A percentile compares a stretch with the other conserved stretches of the same genome.
phyloP scores from a whole-genome alignment of 2,113 vertebrate species.

The Spheniscus mendiculus region DNA sequence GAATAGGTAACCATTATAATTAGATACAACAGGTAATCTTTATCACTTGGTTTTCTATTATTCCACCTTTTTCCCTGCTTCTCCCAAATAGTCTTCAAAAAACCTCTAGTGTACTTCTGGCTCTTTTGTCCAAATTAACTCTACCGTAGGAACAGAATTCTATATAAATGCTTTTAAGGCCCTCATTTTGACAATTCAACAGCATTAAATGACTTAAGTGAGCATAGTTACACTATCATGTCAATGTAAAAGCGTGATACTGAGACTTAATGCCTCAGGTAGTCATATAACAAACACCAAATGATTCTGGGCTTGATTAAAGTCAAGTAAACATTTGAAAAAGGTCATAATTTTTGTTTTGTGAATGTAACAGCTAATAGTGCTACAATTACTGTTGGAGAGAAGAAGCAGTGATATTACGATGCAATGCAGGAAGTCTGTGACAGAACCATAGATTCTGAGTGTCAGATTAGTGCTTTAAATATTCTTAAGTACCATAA shows the following conservation, averaged over 20 bases:
- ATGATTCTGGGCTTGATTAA: background rate
- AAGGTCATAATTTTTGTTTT: background rate
- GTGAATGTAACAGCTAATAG: background rate
- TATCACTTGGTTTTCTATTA: background rate
- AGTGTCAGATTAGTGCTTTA: background rate
- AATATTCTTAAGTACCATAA: background rate
- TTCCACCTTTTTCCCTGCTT: background rate
- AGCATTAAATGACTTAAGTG: background rate
- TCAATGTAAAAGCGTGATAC: rapidly evolving
- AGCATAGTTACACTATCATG: background rate
- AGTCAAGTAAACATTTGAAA: background rate
- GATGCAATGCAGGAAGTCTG: background rate
- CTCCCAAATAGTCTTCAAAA: background rate
- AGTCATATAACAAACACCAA: background rate
- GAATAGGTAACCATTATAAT: background rate
- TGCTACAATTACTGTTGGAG: background rate
- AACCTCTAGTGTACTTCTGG: background rate
- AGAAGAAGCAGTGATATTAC: background rate
- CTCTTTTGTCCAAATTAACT: background rate
- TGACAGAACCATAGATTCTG: background rate
- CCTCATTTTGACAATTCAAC: background rate
- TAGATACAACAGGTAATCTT: background rate
- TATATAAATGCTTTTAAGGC: background rate
- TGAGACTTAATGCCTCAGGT: background rate
- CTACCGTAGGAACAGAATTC: background rate